These are phyloP conservation scores for Lithobates pipiens DNA, from an alignment of 2,797 vertebrate genomes.

Conservation along the genomic window DNA sequence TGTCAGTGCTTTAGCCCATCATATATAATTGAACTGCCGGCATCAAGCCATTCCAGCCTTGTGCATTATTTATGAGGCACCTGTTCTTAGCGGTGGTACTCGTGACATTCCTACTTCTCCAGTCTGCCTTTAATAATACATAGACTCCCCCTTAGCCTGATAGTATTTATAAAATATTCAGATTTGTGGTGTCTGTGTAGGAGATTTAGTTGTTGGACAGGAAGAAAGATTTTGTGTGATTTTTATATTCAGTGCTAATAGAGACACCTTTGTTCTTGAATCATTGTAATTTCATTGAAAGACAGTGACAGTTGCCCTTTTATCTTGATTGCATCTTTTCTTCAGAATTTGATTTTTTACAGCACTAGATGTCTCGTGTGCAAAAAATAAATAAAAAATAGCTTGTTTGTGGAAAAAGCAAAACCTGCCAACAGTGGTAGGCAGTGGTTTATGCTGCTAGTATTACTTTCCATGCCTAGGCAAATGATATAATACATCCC, in stretches of 20 bases:
- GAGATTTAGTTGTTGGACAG: constrained; percentile 24
- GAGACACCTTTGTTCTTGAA: background rate
- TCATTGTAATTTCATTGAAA: background rate
- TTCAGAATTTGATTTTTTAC: background rate
- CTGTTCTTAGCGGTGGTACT: constrained; percentile 66
- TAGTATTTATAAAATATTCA: constrained; percentile 58
- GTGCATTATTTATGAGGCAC: constrained; percentile 72
- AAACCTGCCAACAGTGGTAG: too few relatives aligned
- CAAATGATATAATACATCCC: too few relatives aligned
- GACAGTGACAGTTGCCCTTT: background rate
- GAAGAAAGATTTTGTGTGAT: constrained; percentile 12
- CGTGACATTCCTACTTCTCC: constrained; percentile 67
- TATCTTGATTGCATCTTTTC: background rate
- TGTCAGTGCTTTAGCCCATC: constrained; percentile 65
- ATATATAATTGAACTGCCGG: constrained; percentile 68
- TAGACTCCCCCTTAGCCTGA: constrained; percentile 32
- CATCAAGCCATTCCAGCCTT: constrained; percentile 65
- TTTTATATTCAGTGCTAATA: background rate
- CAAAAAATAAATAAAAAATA: too few relatives aligned
- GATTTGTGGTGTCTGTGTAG: constrained; percentile 40
- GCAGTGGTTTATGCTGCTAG: too few relatives aligned
- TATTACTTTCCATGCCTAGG: too few relatives aligned
- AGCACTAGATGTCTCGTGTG: background rate
- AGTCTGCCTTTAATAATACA: constrained; percentile 60
- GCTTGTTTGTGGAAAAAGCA: background rate